Conservation (phyloP, 2,797 vertebrate species). For the Sebastes hopkinsi region DNA sequence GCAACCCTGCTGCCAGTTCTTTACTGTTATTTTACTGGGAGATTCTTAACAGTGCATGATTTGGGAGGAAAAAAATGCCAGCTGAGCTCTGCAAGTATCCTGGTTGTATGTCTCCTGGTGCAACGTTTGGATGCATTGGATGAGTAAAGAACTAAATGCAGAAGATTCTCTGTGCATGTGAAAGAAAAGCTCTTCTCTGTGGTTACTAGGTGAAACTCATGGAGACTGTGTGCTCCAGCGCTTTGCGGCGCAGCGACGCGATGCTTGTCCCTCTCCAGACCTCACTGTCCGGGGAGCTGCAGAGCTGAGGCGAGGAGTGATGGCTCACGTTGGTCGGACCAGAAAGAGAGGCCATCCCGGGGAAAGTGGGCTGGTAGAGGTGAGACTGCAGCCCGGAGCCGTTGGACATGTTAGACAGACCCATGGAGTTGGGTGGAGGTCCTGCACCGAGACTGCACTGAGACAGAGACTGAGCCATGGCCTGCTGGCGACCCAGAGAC, state of each 20-base stretch:
- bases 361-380: conserved; percentile 96
- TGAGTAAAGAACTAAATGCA: conserved; percentile 32
- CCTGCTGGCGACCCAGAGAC: conserved; percentile 91
- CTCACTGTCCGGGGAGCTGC: conserved; percentile 97
- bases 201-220: conserved; percentile 95
- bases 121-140: conserved; percentile 13
- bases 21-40: no score
- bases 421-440: conserved; percentile 94
- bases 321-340: conserved; percentile 92
- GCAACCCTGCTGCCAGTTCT: no score
- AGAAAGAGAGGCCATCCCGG: conserved; percentile 94
- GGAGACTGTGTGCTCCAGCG: conserved; percentile 98
- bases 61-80: neutral
- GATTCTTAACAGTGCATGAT: neutral
- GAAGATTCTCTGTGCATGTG: conserved; percentile 61
- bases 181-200: conserved; percentile 54
- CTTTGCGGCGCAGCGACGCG: conserved; percentile 96
- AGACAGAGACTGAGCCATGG: conserved; percentile 95
- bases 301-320: conserved; percentile 89
- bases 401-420: conserved; percentile 93
- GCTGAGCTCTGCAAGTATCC: conserved; percentile 47
- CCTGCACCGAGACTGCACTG: conserved; percentile 94
- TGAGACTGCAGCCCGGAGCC: conserved; percentile 94
- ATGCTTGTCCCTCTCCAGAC: conserved; percentile 99
- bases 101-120: conserved; percentile 30